These are phyloP conservation scores for Andinoacara biseriatus DNA, from an alignment of 2,113 vertebrate species.

Conservation along the genomic window DNA sequence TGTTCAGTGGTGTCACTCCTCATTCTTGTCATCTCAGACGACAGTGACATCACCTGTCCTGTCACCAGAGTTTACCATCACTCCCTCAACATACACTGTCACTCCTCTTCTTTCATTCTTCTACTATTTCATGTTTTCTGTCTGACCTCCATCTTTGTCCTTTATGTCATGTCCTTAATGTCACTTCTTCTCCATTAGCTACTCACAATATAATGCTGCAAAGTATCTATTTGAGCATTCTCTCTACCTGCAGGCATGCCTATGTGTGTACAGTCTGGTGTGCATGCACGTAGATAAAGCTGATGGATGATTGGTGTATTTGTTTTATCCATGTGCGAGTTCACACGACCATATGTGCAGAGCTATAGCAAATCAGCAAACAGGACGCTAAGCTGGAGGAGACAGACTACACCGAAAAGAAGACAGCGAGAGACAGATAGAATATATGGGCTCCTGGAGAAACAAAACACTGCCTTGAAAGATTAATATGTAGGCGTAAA, in stretches of 20 bases:
- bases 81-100: constrained; percentile 39
- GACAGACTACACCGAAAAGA: constrained; percentile 17
- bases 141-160: constrained; percentile 41
- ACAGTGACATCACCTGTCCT: constrained; percentile 73
- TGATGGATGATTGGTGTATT: background rate
- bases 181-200: background rate
- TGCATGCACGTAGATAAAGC: background rate
- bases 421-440: constrained; percentile 22
- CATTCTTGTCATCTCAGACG: constrained; percentile 50
- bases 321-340: background rate
- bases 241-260: background rate
- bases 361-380: background rate
- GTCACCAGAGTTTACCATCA: constrained; percentile 72
- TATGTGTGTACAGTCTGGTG: background rate
- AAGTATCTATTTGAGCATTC: background rate
- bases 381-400: background rate
- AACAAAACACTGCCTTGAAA: constrained; percentile 18
- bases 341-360: background rate
- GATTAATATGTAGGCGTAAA: background rate
- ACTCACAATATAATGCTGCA: background rate
- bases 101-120: constrained; percentile 29
- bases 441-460: background rate
- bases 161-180: background rate
- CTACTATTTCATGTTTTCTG: constrained; percentile 42
- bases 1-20: constrained; percentile 67